Conservation (phyloP, 1,140 invertebrate species). For the Drosophila albomicans region DNA sequence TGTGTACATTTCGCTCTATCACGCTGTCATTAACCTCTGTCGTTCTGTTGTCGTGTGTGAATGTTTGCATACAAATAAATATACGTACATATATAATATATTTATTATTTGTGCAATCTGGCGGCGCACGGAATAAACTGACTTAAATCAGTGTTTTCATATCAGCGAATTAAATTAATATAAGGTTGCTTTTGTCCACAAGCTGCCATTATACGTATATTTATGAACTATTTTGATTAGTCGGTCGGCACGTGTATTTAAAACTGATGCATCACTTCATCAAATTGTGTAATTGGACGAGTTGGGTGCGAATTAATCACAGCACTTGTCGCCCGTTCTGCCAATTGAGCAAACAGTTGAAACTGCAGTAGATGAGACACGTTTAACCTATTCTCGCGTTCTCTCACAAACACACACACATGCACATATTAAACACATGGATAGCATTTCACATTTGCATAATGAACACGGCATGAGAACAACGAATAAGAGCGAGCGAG, state of each 20-base stretch:
- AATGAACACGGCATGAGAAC: slow-evolving; percentile 6
- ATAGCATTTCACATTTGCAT: slow-evolving; percentile 27
- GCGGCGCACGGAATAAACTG: slow-evolving; percentile 4
- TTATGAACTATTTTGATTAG: slow-evolving; percentile 12
- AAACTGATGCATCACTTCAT: slow-evolving; percentile 18
- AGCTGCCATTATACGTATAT: neutral
- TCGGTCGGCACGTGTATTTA: slow-evolving; percentile 32
- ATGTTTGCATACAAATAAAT: slow-evolving; percentile 12
- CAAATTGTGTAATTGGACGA: slow-evolving; percentile 49
- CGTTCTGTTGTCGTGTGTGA: slow-evolving; percentile 7
- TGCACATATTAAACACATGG: neutral
- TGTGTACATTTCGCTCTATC: slow-evolving; percentile 20
- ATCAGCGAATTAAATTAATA: neutral
- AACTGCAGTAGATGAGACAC: slow-evolving; percentile 19
- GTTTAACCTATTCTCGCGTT: slow-evolving; percentile 17
- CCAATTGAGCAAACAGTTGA: slow-evolving; percentile 42
- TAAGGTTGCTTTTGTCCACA: neutral
- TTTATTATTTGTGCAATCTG: slow-evolving; percentile 14
- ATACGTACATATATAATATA: slow-evolving; percentile 5
- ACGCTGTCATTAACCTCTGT: slow-evolving; percentile 47
- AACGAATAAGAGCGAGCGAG: slow-evolving; percentile 8
- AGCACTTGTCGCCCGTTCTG: slow-evolving; percentile 13
- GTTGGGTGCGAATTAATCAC: slow-evolving; percentile 40
- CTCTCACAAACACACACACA: neutral
- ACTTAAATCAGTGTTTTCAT: slow-evolving; percentile 6